phyloP scores from a whole-genome alignment of 2,113 vertebrate genomes.

The Cephalophus harveyi region DNA sequence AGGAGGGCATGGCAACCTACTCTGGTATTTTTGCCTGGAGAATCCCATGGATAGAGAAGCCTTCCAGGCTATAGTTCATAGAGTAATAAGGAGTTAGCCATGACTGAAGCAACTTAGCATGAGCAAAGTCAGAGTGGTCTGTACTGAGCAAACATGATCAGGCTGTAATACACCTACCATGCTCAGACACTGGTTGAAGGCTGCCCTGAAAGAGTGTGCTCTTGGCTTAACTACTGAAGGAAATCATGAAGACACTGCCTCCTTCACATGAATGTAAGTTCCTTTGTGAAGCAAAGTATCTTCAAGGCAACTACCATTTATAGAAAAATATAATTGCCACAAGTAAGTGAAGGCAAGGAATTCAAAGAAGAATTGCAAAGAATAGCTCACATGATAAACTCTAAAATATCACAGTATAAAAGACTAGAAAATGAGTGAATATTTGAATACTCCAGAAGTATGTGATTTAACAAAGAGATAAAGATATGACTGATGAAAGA shows the following conservation, averaged over 20 bases:
- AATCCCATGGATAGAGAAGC: background rate
- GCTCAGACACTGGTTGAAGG: background rate
- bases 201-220: background rate
- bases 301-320: background rate
- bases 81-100: background rate
- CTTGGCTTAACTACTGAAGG: background rate
- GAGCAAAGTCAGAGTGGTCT: background rate
- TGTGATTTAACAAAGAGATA: background rate
- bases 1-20: background rate
- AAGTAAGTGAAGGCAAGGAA: background rate
- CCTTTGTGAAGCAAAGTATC: background rate
- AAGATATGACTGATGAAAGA: background rate
- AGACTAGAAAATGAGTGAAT: background rate
- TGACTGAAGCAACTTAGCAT: background rate
- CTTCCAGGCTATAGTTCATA: background rate
- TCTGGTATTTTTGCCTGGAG: background rate
- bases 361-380: background rate
- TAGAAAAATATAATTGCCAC: background rate
- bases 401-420: background rate
- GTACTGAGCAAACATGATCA: background rate
- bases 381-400: background rate
- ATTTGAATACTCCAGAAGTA: background rate
- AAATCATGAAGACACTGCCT: background rate
- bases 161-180: fast-evolving
- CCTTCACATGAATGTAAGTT: background rate